Base-by-base conservation (phyloP, 2,888 invertebrate species). In the Ennomos erosarius region DNA sequence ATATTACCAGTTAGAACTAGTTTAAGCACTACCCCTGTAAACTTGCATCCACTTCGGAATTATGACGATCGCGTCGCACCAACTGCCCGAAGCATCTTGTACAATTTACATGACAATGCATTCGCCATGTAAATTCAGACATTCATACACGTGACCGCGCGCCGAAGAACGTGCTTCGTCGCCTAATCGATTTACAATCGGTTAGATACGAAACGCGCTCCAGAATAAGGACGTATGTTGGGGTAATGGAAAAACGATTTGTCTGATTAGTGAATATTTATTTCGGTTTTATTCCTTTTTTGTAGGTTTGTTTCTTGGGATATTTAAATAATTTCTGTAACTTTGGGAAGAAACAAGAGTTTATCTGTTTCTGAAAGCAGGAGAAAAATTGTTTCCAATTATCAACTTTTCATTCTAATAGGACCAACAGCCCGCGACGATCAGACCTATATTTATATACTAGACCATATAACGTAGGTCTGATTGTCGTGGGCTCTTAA, bases 91-190 rank as follows among this genome's bases (percentile, higher is more conserved):
- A 48, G 67, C 74, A 69, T 69, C 71, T 74, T 75, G 68, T 69
- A 66, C 67, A 69, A 81, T 81, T 79, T 79, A 72, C 79, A 79
- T 78, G 74, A 74, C 73, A 76, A 79, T 78, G 77, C 76, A 71
- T 74, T 75, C 68, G 57, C 62, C 68, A 79, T 81, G 78, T 74
- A 76, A 75, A 80, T 79, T 74, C 67, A 58, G 72, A 71, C 75
- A 73, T 79, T 78, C 74, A 70, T 66, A 70, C 73, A 71, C 69
- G 68, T 51, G 65, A 61, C 67, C 74, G 71, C 73, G 76, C 70
- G 69, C 65, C 56, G 54, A 45, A 33, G 51, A 55, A 79, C 80
- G 80, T 80, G 80, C 70, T 70, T 67, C 59, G 68, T 64, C 67
- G 56, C 34, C 73, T 75, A 79, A 81, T 81, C 78, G 63, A 63